These are phyloP conservation scores for Euwallacea similis DNA, from an alignment of 1,140 invertebrate genomes.

Conservation along the genomic window DNA sequence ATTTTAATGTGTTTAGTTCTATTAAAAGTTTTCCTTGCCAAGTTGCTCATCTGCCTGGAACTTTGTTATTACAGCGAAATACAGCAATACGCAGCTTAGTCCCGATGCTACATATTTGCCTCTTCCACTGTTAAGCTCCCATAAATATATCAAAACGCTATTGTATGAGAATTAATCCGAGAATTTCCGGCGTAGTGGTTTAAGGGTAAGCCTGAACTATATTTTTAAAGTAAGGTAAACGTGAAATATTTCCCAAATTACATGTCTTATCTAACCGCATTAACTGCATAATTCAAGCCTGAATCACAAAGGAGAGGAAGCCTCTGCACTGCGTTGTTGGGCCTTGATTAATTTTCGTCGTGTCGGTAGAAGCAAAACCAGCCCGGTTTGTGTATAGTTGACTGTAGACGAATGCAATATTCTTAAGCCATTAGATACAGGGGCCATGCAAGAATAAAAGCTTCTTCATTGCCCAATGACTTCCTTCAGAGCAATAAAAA, in stretches of 20 bases:
- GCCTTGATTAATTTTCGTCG: slow-evolving; percentile 6
- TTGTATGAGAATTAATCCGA: too few relatives aligned
- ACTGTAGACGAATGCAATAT: background rate
- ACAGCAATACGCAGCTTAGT: too few relatives aligned
- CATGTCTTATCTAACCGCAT: slow-evolving; percentile 3
- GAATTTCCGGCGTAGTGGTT: too few relatives aligned
- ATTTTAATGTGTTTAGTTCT: too few relatives aligned
- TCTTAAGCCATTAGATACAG: background rate
- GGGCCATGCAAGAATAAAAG: too few relatives aligned
- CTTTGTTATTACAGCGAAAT: too few relatives aligned
- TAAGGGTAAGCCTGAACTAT: background rate
- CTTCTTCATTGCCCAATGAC: too few relatives aligned
- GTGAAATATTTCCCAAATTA: slow-evolving; percentile 3
- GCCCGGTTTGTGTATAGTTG: background rate
- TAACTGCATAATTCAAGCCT: background rate
- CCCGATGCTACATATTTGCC: too few relatives aligned
- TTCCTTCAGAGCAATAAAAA: background rate
- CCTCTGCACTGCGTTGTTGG: background rate
- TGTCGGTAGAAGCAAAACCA: background rate
- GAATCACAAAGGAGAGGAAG: slow-evolving; percentile 4
- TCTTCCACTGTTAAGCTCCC: too few relatives aligned
- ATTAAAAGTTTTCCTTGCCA: too few relatives aligned
- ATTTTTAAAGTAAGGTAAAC: slow-evolving; percentile 1
- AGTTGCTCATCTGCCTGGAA: too few relatives aligned
- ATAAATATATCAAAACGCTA: too few relatives aligned